These are phyloP conservation scores for Blera fallax DNA, from an alignment of 2,888 invertebrate genomes.

Conservation along the genomic window DNA sequence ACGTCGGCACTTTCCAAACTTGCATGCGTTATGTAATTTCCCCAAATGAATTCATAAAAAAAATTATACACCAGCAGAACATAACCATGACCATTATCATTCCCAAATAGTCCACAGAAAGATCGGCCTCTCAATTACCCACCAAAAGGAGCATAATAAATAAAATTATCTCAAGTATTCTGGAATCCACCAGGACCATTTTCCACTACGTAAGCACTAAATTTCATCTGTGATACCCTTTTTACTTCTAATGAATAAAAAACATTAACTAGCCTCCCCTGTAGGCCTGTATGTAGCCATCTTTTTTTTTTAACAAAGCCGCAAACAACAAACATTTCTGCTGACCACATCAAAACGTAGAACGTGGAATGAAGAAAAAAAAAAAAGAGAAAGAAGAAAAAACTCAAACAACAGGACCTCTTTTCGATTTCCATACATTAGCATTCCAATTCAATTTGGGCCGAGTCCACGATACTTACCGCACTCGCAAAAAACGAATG, in stretches of 20 bases:
- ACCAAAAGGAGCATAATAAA: slow-evolving; percentile 49
- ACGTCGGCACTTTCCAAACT: slow-evolving; percentile 57
- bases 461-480: slow-evolving; percentile 59
- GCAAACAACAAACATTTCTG: slow-evolving; percentile 60
- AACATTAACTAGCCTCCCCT: slow-evolving; percentile 54
- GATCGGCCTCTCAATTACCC: slow-evolving; percentile 61
- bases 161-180: slow-evolving; percentile 67
- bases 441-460: slow-evolving; percentile 79
- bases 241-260: slow-evolving; percentile 71
- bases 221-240: slow-evolving; percentile 65
- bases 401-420: slow-evolving; percentile 63
- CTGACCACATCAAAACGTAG: slow-evolving; percentile 58
- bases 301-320: slow-evolving; percentile 47
- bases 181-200: slow-evolving; percentile 32
- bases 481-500: slow-evolving; percentile 65
- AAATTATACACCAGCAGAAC: slow-evolving; percentile 50
- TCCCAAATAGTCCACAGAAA: slow-evolving; percentile 43
- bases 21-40: slow-evolving; percentile 57
- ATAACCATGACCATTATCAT: slow-evolving; percentile 60
- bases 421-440: slow-evolving; percentile 80
- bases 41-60: slow-evolving; percentile 67
- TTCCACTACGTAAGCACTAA: slow-evolving; percentile 66
- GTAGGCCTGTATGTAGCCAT: not conserved
- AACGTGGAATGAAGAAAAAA: slow-evolving; percentile 3
- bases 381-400: slow-evolving; percentile 10